Percentiles rank a stretch among this genome's conserved stretches.
Conservation (phyloP, 2,888 invertebrate genomes). For the Amphimallon solstitiale region DNA sequence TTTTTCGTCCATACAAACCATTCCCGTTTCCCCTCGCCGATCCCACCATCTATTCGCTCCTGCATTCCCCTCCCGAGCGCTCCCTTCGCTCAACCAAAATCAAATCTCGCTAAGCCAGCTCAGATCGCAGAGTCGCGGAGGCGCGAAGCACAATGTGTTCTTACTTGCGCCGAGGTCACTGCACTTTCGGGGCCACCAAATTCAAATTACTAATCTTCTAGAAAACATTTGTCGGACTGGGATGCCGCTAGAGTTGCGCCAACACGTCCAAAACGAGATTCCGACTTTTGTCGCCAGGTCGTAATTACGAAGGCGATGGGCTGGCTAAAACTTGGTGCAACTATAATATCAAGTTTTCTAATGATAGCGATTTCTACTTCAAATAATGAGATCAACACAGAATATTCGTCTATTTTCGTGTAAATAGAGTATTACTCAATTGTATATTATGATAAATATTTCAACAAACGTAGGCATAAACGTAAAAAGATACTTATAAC, state of each 20-base stretch:
- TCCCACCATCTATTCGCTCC: background rate
- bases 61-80: constrained; percentile 36
- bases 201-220: constrained; percentile 56
- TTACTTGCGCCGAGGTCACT: constrained; percentile 62
- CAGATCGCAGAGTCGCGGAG: constrained; percentile 54
- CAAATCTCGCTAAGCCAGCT: constrained; percentile 52
- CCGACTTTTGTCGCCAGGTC: constrained; percentile 27
- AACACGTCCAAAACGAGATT: constrained; percentile 8
- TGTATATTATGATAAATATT: too few relatives aligned
- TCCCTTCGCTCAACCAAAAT: constrained; percentile 41
- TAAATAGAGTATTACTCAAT: too few relatives aligned
- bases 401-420: too few relatives aligned
- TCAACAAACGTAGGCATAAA: too few relatives aligned
- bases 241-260: background rate
- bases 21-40: constrained; percentile 36
- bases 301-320: too few relatives aligned
- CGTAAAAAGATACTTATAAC: too few relatives aligned
- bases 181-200: constrained; percentile 60
- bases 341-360: too few relatives aligned
- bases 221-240: constrained; percentile 48
- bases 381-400: too few relatives aligned
- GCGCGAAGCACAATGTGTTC: constrained; percentile 62
- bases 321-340: too few relatives aligned
- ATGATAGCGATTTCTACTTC: too few relatives aligned
- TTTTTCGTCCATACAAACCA: background rate